Evolutionary conservation across 1,140 invertebrate genomes (phyloP), one percentile per base, ranked within the genome.

Genomic region (Brachionus manjavacas): DNA sequence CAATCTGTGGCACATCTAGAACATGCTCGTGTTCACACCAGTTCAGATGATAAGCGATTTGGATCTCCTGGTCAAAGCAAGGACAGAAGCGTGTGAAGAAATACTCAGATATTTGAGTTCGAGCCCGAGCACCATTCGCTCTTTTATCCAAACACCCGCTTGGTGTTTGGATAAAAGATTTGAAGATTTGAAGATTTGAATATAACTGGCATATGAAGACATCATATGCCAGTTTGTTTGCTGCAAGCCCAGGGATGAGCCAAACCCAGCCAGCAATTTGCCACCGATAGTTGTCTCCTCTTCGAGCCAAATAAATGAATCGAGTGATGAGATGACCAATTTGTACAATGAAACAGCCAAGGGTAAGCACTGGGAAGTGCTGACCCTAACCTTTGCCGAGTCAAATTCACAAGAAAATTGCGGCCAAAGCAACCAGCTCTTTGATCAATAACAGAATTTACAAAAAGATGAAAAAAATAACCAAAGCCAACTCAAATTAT

Each of bases 1-100:
- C 35, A 81, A 81, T 81, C 31, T 81, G 9, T 81, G 79, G 79
- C 79, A 81, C 41, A 68, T 81, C 3, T 11, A 66, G 9, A n/a
- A 55, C 41, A 39, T 81, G 35, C n/a, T 81, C 2, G 39, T 14
- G 9, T 49, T 76, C 39, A 25, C 72, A 12, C 72, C 72, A 12
- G 41, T 64, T 1, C 16, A 31, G 20, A 11, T 68, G 28, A 81
- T 60, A 39, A 12, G 23, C 9, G 79, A 81, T 64, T 4, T 43
- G 9, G 55, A 81, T 0, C 7, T 64, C 0, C 12, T 81, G 79
- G n/a, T 81, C 11, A 81, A 68, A 64, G 35, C 23, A 60, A 81
- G 64, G 64, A 25, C 64, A 43, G 23, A 81, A 35, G 52, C 39
- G 0, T 81, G 79, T 46, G 79, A 81, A 9, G 12, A 64, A 25